phyloP scores from a whole-genome alignment of 2,113 vertebrate genomes.

The Gavia stellata region DNA sequence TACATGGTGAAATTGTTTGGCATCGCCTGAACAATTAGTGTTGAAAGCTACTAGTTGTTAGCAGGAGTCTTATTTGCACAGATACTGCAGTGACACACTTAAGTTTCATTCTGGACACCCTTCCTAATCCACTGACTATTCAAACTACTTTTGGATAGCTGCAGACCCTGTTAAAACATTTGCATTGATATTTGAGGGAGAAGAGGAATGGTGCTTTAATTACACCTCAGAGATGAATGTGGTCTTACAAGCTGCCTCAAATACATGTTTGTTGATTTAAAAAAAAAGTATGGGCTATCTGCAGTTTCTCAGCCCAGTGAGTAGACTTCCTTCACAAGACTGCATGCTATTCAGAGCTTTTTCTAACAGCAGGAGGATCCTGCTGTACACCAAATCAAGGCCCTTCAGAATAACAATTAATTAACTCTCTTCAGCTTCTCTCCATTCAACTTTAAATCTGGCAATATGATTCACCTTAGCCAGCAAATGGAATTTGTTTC shows the following conservation, averaged over 20 bases:
- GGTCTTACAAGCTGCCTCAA: not conserved
- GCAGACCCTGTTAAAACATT: not conserved
- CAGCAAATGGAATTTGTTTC: not conserved
- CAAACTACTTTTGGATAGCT: not conserved
- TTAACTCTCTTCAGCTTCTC: not conserved
- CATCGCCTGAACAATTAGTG: not conserved
- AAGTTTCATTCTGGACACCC: not conserved
- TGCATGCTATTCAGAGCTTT: not conserved
- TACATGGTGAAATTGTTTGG: not conserved
- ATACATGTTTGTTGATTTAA: not conserved
- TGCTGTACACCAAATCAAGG: not conserved
- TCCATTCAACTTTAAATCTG: not conserved
- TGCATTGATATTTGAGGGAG: not conserved
- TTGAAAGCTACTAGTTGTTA: not conserved
- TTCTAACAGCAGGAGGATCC: not conserved
- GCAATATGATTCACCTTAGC: not conserved
- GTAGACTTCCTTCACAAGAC: not conserved
- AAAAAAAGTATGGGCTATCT: not conserved
- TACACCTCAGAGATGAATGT: not conserved
- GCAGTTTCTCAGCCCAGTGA: not conserved
- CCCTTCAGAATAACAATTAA: not conserved
- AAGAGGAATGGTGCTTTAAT: not conserved
- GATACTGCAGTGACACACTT: not conserved
- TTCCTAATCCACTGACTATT: not conserved
- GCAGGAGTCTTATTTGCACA: not conserved